Conservation (phyloP, 2,113 vertebrate species). For the Oncorhynchus mykiss region DNA sequence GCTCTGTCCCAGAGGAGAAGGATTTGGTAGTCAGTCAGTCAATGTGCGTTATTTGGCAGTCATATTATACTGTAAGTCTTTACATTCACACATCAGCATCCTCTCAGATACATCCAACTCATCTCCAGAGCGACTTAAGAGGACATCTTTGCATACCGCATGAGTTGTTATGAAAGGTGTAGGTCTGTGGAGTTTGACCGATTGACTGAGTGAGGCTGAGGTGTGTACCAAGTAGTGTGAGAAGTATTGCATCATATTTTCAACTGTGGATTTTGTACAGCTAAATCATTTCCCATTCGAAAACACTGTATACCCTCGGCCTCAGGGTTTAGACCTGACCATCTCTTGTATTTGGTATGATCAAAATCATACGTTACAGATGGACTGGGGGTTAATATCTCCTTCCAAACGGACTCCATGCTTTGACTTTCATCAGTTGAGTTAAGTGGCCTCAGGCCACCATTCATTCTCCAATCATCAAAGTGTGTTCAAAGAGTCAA, state of each 20-base stretch:
- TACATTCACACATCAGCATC: not conserved
- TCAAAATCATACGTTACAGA: not conserved
- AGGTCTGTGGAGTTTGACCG: too few relatives aligned
- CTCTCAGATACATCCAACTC: not conserved
- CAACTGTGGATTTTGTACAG: not conserved
- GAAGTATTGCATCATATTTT: not conserved
- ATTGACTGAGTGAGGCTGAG: not conserved
- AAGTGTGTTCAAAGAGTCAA: not conserved
- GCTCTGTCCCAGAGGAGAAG: not conserved
- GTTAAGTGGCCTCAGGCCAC: not conserved
- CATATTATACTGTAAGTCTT: not conserved
- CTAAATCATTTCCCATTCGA: too few relatives aligned
- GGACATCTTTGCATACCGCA: not conserved
- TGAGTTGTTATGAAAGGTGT: not conserved
- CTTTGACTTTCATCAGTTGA: not conserved
- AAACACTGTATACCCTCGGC: too few relatives aligned
- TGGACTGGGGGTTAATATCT: not conserved
- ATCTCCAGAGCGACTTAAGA: not conserved
- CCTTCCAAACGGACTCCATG: too few relatives aligned
- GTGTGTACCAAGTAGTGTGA: not conserved
- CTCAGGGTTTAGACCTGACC: too few relatives aligned
- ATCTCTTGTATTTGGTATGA: not conserved
- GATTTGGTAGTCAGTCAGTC: not conserved
- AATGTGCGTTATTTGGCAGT: constrained; percentile 18
- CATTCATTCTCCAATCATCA: not conserved